Evolutionary conservation across 2,797 vertebrate species (phyloP), one percentile per base, ranked within the genome.

Genomic region (Echeneis naucrates): DNA sequence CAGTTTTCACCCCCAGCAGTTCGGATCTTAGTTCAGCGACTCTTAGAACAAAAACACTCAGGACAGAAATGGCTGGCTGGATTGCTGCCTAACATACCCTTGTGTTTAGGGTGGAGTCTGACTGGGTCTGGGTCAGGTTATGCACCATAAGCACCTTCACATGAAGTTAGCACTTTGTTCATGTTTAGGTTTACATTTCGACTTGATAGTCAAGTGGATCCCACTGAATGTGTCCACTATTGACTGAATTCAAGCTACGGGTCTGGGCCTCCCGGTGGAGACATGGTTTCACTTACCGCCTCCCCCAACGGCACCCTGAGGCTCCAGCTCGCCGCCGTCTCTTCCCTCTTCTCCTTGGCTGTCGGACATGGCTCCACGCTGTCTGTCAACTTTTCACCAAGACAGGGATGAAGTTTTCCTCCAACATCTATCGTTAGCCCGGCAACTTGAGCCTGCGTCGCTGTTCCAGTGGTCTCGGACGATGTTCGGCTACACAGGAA

Each of bases 351-450:
- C 75, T 62, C 85, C 75, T 62, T 85, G 70, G 2, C 71, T 42
- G 54, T 92, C 91, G 19, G 91, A 84, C 94, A 94, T 94, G n/a
- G n/a, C 37, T 57, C 56, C 48, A 40, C 14, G 51, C 47, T 37
- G 27, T 13, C 19, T 19, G 23, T 57, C 50, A 13, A 59, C 27
- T 30, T 6, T 30, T 30, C 30, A 6, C 30, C 30, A n/a, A n/a
- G n/a, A n/a, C 45, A 16, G 0, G 1, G 5, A 2, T 30, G 14
- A 17, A 9, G 4, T 23, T 6, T 8, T 5, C 1, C 13, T 9
- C 2, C 17, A 13, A 42, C 58, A 76, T 79, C 47, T 8, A 69
- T 5, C 1, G 26, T 1, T 8, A 0, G 0, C 2, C 11, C 0
- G 4, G 2, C 11, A 21, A 7, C 13, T 4, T 38, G 4, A 23